phyloP scores from a whole-genome alignment of 1,140 invertebrate species.

The Drosophila nikananu region DNA sequence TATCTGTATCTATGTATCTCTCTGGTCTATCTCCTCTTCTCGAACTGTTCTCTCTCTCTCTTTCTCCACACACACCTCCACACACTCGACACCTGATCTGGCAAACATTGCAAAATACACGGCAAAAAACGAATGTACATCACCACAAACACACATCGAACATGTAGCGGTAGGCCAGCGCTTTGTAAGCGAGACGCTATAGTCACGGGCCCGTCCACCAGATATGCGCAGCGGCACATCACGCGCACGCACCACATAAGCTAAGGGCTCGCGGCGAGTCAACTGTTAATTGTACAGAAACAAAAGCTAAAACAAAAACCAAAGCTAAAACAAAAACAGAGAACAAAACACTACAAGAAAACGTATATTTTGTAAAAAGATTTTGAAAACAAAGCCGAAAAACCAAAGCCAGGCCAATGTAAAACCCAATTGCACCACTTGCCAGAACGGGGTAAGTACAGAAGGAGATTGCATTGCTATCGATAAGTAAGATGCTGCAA shows the following conservation, averaged over 20 bases:
- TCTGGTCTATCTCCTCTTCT: conserved; percentile 52
- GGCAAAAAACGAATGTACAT: conserved; percentile 40
- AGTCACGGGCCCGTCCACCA: conserved; percentile 82
- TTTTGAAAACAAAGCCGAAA: conserved; percentile 52
- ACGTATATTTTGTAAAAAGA: conserved; percentile 76
- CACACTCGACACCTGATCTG: conserved; percentile 47
- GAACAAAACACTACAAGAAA: conserved; percentile 51
- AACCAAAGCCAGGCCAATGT: conserved; percentile 29
- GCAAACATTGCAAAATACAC: conserved; percentile 65
- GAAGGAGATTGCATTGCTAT: conserved; percentile 11
- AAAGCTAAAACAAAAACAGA: conserved; percentile 21
- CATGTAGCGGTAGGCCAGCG: conserved; percentile 84
- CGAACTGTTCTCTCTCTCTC: conserved; percentile 52
- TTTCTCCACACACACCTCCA: conserved; percentile 26
- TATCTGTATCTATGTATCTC: conserved; percentile 49
- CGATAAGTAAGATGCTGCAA: conserved; percentile 17
- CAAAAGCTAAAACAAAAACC: conserved; percentile 16
- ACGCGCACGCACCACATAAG: conserved; percentile 82
- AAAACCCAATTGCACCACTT: conserved; percentile 45
- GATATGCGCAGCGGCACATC: conserved; percentile 81
- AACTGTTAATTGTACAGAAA: conserved; percentile 47
- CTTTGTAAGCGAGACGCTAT: conserved; percentile 85
- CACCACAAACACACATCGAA: conserved; percentile 44
- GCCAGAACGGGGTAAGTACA: conserved; percentile 57
- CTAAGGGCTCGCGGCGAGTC: conserved; percentile 66